Evolutionary conservation across 1,140 invertebrate genomes (phyloP).

Genomic region (Cataglyphis hispanica): DNA sequence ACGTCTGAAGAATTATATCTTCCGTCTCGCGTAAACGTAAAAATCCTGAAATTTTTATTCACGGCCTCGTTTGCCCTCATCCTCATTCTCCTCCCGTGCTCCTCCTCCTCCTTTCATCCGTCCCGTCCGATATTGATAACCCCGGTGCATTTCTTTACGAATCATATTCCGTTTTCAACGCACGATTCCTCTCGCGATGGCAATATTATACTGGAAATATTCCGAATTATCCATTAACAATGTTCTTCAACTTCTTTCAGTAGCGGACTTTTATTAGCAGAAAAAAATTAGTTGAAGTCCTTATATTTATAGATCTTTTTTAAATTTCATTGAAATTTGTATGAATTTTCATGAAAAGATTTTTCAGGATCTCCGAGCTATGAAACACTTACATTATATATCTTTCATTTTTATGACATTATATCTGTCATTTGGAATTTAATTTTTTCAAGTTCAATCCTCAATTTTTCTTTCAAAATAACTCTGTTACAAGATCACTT

Average conservation of each 20-base stretch:
- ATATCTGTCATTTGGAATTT: background rate
- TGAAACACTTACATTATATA: background rate
- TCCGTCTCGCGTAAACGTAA: slow-evolving; percentile 41
- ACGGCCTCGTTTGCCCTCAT: slow-evolving; percentile 6
- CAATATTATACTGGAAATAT: background rate
- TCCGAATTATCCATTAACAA: background rate
- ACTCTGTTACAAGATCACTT: background rate
- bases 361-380: background rate
- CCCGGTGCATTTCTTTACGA: background rate
- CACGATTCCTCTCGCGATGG: background rate
- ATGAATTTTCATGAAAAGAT: background rate
- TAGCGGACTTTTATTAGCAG: background rate
- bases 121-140: slow-evolving; percentile 12
- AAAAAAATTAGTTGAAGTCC: background rate
- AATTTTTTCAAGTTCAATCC: background rate
- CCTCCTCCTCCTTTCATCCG: no score
- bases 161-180: slow-evolving; percentile 21
- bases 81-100: no score
- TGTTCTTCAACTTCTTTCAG: background rate
- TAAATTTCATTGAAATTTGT: background rate
- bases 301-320: background rate
- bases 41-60: slow-evolving; percentile 56
- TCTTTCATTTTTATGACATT: background rate
- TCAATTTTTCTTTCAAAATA: background rate
- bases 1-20: slow-evolving; percentile 47